These are phyloP conservation scores for Melipona bicolor DNA, from an alignment of 2,888 invertebrate genomes.

Conservation along the genomic window DNA sequence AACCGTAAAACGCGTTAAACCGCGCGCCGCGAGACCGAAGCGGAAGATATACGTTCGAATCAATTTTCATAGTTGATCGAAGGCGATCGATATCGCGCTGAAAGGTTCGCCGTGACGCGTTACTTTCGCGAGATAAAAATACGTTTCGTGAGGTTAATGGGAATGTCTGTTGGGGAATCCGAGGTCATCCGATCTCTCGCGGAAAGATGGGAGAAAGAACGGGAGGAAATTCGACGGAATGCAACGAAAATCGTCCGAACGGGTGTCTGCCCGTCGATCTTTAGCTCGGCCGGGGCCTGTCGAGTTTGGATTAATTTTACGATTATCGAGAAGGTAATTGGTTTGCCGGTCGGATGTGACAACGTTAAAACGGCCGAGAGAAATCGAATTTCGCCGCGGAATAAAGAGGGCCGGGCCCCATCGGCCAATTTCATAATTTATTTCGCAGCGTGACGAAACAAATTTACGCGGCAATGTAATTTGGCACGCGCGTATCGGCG, in stretches of 20 bases:
- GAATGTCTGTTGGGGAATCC: neutral
- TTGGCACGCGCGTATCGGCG: conserved; percentile 51
- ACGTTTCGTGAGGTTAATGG: neutral
- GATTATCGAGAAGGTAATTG: conserved; percentile 48
- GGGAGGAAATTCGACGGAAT: neutral
- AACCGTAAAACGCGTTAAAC: conserved; percentile 43
- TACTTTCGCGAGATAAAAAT: neutral
- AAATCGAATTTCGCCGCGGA: conserved; percentile 60
- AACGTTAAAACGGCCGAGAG: conserved; percentile 44
- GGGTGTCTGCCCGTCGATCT: conserved; percentile 27
- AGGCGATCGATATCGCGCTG: conserved; percentile 13
- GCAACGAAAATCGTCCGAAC: conserved; percentile 24
- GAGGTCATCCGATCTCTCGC: too few species aligned
- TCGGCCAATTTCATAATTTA: conserved; percentile 60
- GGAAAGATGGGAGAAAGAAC: neutral
- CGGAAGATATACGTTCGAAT: conserved; percentile 39
- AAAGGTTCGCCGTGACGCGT: conserved; percentile 8
- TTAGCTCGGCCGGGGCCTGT: conserved; percentile 14
- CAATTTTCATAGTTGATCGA: conserved; percentile 44
- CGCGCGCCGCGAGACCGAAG: conserved; percentile 36
- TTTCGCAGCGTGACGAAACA: conserved; percentile 48
- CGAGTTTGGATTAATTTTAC: conserved; percentile 46
- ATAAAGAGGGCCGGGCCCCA: conserved; percentile 14
- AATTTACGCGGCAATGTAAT: conserved; percentile 50
- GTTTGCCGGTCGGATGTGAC: conserved; percentile 29